Conservation (phyloP, 2,113 vertebrate species). For the Gambusia holbrooki region DNA sequence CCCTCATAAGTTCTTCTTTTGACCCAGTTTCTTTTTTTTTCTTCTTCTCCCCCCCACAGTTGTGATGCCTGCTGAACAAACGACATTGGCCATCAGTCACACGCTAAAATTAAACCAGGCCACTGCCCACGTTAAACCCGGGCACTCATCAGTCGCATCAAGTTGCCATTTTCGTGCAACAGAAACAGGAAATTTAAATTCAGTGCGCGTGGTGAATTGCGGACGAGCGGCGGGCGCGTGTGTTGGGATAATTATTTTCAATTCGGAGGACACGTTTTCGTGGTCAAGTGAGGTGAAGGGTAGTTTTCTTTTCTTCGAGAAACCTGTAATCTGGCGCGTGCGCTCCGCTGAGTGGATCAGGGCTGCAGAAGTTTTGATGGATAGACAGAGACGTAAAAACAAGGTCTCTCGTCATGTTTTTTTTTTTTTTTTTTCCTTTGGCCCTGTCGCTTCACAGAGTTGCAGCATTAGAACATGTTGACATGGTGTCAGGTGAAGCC, state of each 20-base stretch:
- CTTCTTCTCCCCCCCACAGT: slow-evolving; percentile 11
- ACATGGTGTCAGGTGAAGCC: slow-evolving; percentile 44
- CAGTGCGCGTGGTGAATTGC: slow-evolving; percentile 19
- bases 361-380: slow-evolving; percentile 53
- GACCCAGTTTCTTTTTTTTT: slow-evolving; percentile 69
- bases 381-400: slow-evolving; percentile 44
- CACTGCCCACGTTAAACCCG: slow-evolving; percentile 60
- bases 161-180: slow-evolving; percentile 53
- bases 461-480: slow-evolving; percentile 42
- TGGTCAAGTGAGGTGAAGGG: slow-evolving; percentile 44
- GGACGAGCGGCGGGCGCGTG: not conserved
- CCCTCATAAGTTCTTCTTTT: slow-evolving; percentile 55
- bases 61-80: slow-evolving; percentile 63
- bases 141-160: slow-evolving; percentile 61
- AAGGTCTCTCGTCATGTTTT: slow-evolving; percentile 44
- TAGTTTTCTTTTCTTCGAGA: not conserved
- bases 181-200: slow-evolving; percentile 44
- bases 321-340: not conserved
- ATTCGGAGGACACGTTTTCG: not conserved
- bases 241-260: slow-evolving; percentile 6
- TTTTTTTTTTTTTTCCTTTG: not conserved
- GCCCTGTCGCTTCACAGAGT: slow-evolving; percentile 26
- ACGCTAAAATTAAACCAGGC: slow-evolving; percentile 67
- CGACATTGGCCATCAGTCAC: slow-evolving; percentile 74
- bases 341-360: slow-evolving; percentile 24